Evolutionary conservation across 2,113 vertebrate genomes (phyloP).

Genomic region (Callipepla californica): DNA sequence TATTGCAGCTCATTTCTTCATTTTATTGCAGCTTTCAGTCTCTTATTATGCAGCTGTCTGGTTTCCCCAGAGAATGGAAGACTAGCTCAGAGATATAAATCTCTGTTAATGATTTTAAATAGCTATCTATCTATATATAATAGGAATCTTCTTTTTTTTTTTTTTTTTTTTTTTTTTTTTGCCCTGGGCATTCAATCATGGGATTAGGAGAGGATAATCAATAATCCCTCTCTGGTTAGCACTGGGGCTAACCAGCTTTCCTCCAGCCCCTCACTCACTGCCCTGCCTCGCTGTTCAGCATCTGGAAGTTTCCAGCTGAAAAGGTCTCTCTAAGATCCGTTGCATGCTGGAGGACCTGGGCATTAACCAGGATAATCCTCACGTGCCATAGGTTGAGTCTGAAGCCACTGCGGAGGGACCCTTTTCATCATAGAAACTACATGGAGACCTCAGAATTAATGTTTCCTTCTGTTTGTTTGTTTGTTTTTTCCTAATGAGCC

Average conservation of each 20-base stretch:
- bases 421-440: background rate
- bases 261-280: background rate
- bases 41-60: background rate
- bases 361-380: background rate
- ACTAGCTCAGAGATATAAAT: constrained; percentile 29
- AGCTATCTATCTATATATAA: constrained; percentile 31
- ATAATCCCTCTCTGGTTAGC: background rate
- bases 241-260: accelerated
- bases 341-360: background rate
- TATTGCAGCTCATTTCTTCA: constrained; percentile 46
- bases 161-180: background rate
- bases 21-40: constrained; percentile 43
- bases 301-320: background rate
- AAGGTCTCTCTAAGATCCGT: background rate
- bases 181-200: background rate
- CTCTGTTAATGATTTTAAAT: constrained; percentile 64
- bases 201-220: constrained; percentile 49
- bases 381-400: background rate
- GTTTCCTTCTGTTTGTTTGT: background rate
- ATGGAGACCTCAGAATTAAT: background rate
- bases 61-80: constrained; percentile 9
- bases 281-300: background rate
- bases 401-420: background rate
- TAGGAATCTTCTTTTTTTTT: background rate
- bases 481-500: background rate